These are phyloP conservation scores for Eugnorisma glareosa DNA, from an alignment of 2,888 invertebrate species.

Conservation along the genomic window DNA sequence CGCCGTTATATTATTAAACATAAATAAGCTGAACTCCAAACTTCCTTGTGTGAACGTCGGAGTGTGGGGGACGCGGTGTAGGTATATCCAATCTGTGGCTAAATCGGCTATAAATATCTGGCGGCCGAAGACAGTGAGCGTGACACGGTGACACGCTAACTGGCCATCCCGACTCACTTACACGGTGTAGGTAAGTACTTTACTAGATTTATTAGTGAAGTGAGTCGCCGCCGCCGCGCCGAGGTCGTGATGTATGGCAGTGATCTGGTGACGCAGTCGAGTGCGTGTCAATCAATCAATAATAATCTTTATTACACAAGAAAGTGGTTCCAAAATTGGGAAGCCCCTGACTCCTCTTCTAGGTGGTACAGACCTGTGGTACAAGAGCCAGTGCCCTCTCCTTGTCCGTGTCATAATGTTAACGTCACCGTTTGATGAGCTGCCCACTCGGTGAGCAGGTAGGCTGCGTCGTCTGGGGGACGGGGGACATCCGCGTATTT, in stretches of 20 bases:
- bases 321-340: background rate
- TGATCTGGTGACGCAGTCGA: background rate
- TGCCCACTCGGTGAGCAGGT: background rate
- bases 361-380: background rate
- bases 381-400: background rate
- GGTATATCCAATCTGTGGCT: slow-evolving; percentile 45
- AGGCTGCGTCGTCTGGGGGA: background rate
- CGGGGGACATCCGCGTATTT: background rate
- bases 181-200: background rate
- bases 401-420: background rate
- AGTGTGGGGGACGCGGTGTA: slow-evolving; percentile 11
- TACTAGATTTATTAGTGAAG: slow-evolving; percentile 10
- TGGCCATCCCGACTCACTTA: background rate
- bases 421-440: background rate
- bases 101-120: slow-evolving; percentile 36
- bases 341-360: background rate
- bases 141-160: slow-evolving; percentile 7
- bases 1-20: slow-evolving; percentile 16
- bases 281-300: background rate
- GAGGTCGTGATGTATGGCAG: background rate
- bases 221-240: background rate
- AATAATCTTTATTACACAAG: background rate
- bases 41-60: slow-evolving; percentile 7
- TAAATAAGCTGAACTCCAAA: slow-evolving; percentile 26
- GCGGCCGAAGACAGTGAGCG: background rate